Percentiles rank a stretch among this genome's conserved stretches.
Evolutionary conservation across 2,888 invertebrate species (phyloP).

Genomic region (Dasypolia templi): DNA sequence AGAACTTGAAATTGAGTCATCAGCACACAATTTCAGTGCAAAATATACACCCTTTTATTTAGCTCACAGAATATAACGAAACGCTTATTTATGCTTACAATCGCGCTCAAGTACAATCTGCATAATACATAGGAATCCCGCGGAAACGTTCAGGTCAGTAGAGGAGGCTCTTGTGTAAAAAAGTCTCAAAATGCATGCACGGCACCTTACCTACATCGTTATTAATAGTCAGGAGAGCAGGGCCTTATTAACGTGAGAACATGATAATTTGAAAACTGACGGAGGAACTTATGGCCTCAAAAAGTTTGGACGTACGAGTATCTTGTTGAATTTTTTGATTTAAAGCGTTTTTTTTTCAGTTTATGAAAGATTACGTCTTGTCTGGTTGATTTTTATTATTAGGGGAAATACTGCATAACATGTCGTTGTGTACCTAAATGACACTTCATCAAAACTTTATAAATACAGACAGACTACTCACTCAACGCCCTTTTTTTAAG

Average conservation of each 20-base stretch:
- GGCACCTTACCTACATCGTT: conserved; percentile 48
- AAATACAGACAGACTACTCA: too few species aligned
- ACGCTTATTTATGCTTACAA: conserved; percentile 19
- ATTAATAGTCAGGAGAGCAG: conserved; percentile 43
- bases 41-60: conserved; percentile 2
- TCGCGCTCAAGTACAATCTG: conserved; percentile 31
- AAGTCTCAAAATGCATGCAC: conserved; percentile 62
- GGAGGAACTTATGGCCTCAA: conserved; percentile 1
- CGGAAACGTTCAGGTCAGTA: conserved; percentile 39
- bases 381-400: too few species aligned
- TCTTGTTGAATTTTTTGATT: neutral
- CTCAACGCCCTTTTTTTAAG: too few species aligned
- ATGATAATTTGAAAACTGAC: conserved; percentile 56
- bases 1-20: conserved; percentile 11
- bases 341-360: neutral
- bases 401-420: too few species aligned
- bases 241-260: conserved; percentile 38
- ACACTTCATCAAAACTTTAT: too few species aligned
- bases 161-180: conserved; percentile 38
- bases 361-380: neutral
- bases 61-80: conserved; percentile 18
- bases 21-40: neutral
- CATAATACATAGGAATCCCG: conserved; percentile 37
- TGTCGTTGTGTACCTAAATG: too few species aligned
- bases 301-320: conserved; percentile 24